Evolutionary conservation across 2,888 invertebrate genomes (phyloP).

Genomic region (Unio pictorum): DNA sequence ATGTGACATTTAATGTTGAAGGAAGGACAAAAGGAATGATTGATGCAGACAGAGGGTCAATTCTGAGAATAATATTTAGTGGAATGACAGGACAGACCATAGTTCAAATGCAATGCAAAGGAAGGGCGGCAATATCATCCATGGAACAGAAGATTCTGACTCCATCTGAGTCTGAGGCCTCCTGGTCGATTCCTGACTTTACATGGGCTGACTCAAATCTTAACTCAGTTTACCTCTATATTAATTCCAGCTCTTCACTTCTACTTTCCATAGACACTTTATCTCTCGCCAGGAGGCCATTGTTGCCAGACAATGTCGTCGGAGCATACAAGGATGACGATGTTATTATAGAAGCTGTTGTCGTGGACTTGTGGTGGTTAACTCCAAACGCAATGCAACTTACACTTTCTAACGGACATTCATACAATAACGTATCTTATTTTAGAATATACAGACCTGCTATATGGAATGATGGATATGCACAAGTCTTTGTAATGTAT

Average conservation of each 20-base stretch:
- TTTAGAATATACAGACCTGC: slow-evolving; percentile 47
- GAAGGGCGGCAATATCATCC: slow-evolving; percentile 20
- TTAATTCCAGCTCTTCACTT: slow-evolving; percentile 24
- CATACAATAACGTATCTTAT: slow-evolving; percentile 38
- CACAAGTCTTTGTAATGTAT: slow-evolving; percentile 52
- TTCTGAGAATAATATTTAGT: slow-evolving; percentile 33
- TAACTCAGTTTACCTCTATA: slow-evolving; percentile 36
- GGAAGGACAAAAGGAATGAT: slow-evolving; percentile 46
- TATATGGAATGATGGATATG: slow-evolving; percentile 45
- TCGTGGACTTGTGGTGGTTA: slow-evolving; percentile 54
- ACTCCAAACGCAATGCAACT: slow-evolving; percentile 48
- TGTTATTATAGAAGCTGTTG: slow-evolving; percentile 40
- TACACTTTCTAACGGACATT: slow-evolving; percentile 26
- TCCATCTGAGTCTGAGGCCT: slow-evolving; percentile 9
- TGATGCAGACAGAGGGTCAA: slow-evolving; percentile 46
- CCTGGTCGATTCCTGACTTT: slow-evolving; percentile 45
- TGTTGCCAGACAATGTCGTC: slow-evolving; percentile 36
- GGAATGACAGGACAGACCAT: slow-evolving; percentile 17
- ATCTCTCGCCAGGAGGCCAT: slow-evolving; percentile 38
- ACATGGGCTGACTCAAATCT: slow-evolving; percentile 44
- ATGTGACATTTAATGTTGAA: slow-evolving; percentile 37
- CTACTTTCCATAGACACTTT: slow-evolving; percentile 29
- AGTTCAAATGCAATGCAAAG: slow-evolving; percentile 30
- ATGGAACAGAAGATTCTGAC: slow-evolving; percentile 1
- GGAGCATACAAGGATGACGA: slow-evolving; percentile 39